Conservation (phyloP, 2,113 vertebrate species). For the Maccullochella peelii region DNA sequence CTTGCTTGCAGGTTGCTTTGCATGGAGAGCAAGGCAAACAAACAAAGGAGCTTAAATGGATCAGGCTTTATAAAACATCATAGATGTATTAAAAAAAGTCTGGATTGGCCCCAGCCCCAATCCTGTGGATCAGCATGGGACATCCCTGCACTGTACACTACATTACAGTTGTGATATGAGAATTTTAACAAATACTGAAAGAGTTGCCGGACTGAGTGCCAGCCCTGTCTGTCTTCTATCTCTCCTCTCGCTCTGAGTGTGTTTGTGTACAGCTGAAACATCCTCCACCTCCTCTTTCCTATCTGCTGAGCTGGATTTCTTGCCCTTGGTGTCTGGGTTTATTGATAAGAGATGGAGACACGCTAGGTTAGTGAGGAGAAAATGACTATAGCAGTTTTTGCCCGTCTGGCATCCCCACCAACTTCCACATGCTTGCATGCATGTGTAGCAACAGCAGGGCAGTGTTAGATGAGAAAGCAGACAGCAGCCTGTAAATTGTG, state of each 20-base stretch:
- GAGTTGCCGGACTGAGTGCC: constrained; percentile 25
- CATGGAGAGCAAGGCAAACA: not conserved
- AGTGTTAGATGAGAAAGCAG: not conserved
- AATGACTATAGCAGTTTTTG: constrained; percentile 25
- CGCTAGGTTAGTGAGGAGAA: constrained; percentile 23
- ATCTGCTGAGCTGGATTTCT: constrained; percentile 70
- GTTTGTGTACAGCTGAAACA: constrained; percentile 42
- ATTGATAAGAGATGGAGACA: constrained; percentile 69
- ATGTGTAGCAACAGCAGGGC: constrained; percentile 4
- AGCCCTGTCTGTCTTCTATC: constrained; percentile 33
- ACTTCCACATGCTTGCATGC: not conserved
- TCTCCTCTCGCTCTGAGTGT: not conserved
- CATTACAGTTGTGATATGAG: constrained; percentile 29
- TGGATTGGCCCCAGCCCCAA: not conserved
- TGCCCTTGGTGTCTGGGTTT: constrained; percentile 54
- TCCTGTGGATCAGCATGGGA: constrained; percentile 5
- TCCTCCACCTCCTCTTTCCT: constrained; percentile 49
- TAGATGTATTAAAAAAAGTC: constrained; percentile 6
- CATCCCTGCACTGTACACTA: not conserved
- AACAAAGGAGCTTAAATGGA: not conserved
- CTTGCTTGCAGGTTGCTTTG: constrained; percentile 10
- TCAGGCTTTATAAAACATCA: constrained; percentile 8
- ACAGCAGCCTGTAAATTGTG: not conserved
- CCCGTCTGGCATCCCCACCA: not conserved
- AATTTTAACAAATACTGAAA: constrained; percentile 21